Conservation (phyloP, 2,888 invertebrate genomes). For the Cynaeus angustus region DNA sequence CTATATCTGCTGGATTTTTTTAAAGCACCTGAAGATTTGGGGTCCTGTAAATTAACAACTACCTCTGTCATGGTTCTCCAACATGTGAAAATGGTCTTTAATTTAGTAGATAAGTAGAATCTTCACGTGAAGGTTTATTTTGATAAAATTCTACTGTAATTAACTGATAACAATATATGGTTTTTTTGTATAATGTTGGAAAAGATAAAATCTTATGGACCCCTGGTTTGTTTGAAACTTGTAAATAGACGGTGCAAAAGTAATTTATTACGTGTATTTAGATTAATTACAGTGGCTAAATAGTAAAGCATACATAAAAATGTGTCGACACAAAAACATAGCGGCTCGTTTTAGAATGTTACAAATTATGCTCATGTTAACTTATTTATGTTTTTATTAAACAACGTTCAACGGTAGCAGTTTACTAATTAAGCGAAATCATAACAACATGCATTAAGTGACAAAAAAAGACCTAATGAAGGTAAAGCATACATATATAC, state of each 20-base stretch:
- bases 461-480: constrained; percentile 59
- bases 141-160: constrained; percentile 39
- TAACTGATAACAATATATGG: constrained; percentile 41
- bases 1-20: constrained; percentile 92
- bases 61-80: constrained; percentile 22
- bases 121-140: constrained; percentile 13
- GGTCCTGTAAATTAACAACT: constrained; percentile 69
- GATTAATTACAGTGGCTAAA: constrained; percentile 38
- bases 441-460: constrained; percentile 38
- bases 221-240: constrained; percentile 15
- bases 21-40: constrained; percentile 81
- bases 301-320: constrained; percentile 34
- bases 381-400: constrained; percentile 24
- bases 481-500: constrained; percentile 66
- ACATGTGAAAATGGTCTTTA: background rate
- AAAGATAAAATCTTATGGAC: constrained; percentile 33
- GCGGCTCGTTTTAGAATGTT: constrained; percentile 25
- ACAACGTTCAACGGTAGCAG: constrained; percentile 31
- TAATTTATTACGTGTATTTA: constrained; percentile 29
- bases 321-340: constrained; percentile 33
- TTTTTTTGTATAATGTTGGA: constrained; percentile 22
- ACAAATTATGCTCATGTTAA: constrained; percentile 30
- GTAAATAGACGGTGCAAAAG: constrained; percentile 30
- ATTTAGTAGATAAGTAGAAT: constrained; percentile 23
- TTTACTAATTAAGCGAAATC: constrained; percentile 34